Conservation (phyloP, 2,113 vertebrate species). For the Notarius quadriscutis region DNA sequence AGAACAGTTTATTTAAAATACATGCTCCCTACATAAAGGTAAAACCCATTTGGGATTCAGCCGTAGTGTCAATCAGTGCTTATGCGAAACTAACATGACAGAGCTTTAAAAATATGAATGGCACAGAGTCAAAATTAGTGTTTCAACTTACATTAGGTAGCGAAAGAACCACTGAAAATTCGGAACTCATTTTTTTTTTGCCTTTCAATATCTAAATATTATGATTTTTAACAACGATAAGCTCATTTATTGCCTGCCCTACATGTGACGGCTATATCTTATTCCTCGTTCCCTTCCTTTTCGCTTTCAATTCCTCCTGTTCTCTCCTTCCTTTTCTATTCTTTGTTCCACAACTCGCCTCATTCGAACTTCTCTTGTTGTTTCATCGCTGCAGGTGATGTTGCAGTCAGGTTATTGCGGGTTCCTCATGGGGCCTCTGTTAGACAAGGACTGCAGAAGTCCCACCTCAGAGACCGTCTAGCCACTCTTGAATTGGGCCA, state of each 20-base stretch:
- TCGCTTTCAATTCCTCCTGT: slow-evolving; percentile 2
- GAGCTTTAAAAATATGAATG: background rate
- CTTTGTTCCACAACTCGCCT: background rate
- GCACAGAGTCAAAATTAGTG: background rate
- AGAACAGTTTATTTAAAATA: background rate
- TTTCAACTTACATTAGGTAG: background rate
- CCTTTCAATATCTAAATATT: background rate
- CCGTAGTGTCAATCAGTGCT: background rate
- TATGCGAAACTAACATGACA: background rate
- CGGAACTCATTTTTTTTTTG: background rate
- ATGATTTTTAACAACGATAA: background rate
- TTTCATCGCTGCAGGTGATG: slow-evolving; percentile 18
- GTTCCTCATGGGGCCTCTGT: slow-evolving; percentile 25
- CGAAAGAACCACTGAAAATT: background rate
- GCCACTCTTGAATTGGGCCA: slow-evolving; percentile 54
- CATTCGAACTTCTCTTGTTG: background rate
- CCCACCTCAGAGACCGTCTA: slow-evolving; percentile 44
- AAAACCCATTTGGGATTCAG: background rate
- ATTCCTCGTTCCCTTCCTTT: background rate
- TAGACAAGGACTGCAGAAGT: slow-evolving; percentile 28
- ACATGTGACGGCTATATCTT: background rate
- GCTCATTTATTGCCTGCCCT: background rate
- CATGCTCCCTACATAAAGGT: background rate
- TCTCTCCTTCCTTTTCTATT: background rate
- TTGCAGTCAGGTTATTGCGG: slow-evolving; percentile 21